Evolutionary conservation across 2,888 invertebrate species (phyloP).

Genomic region (Nebria brevicollis): DNA sequence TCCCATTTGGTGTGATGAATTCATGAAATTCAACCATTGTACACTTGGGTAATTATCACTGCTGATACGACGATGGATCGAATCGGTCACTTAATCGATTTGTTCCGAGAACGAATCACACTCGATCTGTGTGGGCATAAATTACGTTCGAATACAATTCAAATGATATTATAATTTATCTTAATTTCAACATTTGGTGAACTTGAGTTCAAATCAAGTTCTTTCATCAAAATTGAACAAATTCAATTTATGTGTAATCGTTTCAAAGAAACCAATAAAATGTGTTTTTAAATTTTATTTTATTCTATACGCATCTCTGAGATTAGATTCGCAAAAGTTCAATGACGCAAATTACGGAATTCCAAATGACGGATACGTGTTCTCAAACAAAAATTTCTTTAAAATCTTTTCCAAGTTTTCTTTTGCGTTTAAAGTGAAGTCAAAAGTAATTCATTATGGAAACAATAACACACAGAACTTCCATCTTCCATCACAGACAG

Average conservation of each 20-base stretch:
- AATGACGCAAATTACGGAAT: not conserved
- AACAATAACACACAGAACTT: slow-evolving; percentile 44
- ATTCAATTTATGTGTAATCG: no score
- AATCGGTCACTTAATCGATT: slow-evolving; percentile 6
- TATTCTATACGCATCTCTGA: no score
- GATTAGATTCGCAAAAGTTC: not conserved
- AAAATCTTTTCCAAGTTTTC: slow-evolving; percentile 36
- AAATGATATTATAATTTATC: not conserved
- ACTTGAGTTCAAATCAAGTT: no score
- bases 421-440: not conserved
- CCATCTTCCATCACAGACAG: slow-evolving; percentile 29
- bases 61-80: slow-evolving; percentile 5
- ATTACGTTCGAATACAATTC: not conserved
- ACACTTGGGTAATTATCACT: slow-evolving; percentile 27
- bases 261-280: no score
- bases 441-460: slow-evolving; percentile 44
- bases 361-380: slow-evolving; percentile 23
- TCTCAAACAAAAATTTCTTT: slow-evolving; percentile 31
- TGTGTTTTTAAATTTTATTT: no score
- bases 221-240: no score
- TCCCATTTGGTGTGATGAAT: slow-evolving; percentile 20
- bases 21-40: slow-evolving; percentile 41
- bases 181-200: no score
- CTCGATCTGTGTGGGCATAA: not conserved
- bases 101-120: not conserved